Evolutionary conservation across 2,797 vertebrate species (phyloP), one percentile per base, ranked within the genome.

Genomic region (Microhierax caerulescens): DNA sequence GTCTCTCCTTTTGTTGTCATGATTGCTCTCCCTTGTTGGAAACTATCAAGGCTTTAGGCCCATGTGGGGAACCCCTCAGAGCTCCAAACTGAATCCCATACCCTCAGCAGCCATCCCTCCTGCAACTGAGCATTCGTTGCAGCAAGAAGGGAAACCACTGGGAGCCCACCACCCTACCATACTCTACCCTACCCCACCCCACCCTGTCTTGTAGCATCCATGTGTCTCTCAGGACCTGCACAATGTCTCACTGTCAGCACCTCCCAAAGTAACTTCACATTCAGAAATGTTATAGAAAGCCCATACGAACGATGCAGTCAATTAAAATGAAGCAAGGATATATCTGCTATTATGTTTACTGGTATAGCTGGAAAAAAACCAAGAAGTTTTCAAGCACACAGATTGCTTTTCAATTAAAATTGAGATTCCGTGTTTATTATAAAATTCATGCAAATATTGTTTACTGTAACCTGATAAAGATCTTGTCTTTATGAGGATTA

Each of bases 311-410:
- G 30, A 85, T 76, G 18, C 3, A 68, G 43, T 18, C 43, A 76
- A 39, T 7, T 45, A 50, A 85, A 94, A 57, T 6, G 23, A 87
- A 74, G 18, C 10, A 60, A 85, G 7, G 27, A 28, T 63, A 13
- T 69, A 30, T 56, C 34, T 85, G 74, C n/a, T 61, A 17, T 53
- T 76, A 24, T 12, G 57, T 63, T 30, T 67, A 61, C 47, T 53
- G 10, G 37, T 21, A 30, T 2, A 53, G 15, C 1, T 21, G 5
- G 30, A 30, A 50, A 79, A 43, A 11, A 76, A 0, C 2, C 3
- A 61, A 22, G 16, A 48, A 56, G 9, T 36, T 79, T 91, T 56
- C 70, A 89, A 53, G 14, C 43, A 53, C 32, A 39, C 5, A 39
- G 11, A 59, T 13, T 76, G 10, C 3, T 93, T 79, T 74, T 73